Percentiles rank a stretch among this genome's conserved stretches.
Conservation (phyloP, 2,888 invertebrate genomes). For the Maniola hyperantus region DNA sequence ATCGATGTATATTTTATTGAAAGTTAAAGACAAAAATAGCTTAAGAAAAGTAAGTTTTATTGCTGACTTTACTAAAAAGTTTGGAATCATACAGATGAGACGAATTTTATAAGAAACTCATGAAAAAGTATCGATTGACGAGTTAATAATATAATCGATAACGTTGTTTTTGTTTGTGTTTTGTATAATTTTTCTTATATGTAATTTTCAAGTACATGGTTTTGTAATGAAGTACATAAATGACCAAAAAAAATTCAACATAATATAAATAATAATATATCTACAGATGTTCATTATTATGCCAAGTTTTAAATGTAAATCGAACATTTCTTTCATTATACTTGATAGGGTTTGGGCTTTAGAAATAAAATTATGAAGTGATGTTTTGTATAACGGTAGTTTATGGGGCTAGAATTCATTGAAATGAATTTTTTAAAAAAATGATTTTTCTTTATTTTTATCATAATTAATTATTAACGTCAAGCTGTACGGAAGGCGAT, state of each 20-base stretch:
- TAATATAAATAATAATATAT: neutral
- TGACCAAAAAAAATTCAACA: slow-evolving; percentile 1
- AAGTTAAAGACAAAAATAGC: neutral
- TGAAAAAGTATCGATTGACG: neutral
- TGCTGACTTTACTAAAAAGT: slow-evolving; percentile 10
- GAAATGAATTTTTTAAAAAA: too few relatives aligned
- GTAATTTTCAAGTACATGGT: slow-evolving; percentile 3
- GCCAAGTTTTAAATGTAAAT: neutral
- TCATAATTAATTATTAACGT: too few relatives aligned
- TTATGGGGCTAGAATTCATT: too few relatives aligned
- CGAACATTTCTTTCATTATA: neutral
- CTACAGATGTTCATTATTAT: too few relatives aligned
- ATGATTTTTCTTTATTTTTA: too few relatives aligned
- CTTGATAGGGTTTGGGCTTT: too few relatives aligned
- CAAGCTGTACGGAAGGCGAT: too few relatives aligned
- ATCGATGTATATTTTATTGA: slow-evolving; percentile 5
- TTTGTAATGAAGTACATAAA: slow-evolving; percentile 9
- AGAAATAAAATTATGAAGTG: too few relatives aligned
- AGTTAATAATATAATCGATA: neutral
- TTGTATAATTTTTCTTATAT: slow-evolving; percentile 2
- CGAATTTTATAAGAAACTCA: slow-evolving; percentile 15
- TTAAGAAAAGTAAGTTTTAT: neutral
- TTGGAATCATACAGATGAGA: slow-evolving; percentile 4
- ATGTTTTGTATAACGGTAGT: too few relatives aligned
- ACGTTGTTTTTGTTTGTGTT: neutral